Evolutionary conservation across 2,888 invertebrate genomes (phyloP).

Genomic region (Nephrotoma appendiculata): DNA sequence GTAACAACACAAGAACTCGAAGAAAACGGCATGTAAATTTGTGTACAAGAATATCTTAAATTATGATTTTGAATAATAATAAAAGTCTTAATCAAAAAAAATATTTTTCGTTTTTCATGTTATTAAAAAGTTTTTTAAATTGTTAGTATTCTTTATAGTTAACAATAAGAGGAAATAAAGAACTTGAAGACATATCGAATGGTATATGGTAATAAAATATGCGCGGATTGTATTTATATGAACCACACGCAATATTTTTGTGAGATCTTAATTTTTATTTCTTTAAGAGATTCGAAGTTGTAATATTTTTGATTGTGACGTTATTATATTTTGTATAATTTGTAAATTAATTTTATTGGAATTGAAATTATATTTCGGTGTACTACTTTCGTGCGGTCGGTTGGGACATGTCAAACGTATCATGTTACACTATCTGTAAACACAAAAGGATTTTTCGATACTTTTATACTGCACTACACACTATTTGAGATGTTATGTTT

Average conservation of each 20-base stretch:
- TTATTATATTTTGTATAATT: neutral
- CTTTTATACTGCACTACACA: neutral
- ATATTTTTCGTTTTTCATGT: neutral
- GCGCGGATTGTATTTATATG: neutral
- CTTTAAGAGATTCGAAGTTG: neutral
- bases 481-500: neutral
- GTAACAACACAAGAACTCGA: neutral
- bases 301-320: neutral
- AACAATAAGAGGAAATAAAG: neutral
- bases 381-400: neutral
- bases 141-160: neutral
- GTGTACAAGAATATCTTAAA: neutral
- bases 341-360: neutral
- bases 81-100: neutral
- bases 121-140: neutral
- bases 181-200: neutral
- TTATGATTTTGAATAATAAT: neutral
- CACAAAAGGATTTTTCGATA: neutral
- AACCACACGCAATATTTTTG: neutral
- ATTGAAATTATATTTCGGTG: neutral
- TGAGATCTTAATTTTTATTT: neutral
- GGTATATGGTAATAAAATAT: neutral
- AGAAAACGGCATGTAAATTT: neutral
- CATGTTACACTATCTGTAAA: neutral
- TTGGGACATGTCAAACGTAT: neutral